phyloP scores from a whole-genome alignment of 2,797 vertebrate species.

The Champsocephalus gunnari region DNA sequence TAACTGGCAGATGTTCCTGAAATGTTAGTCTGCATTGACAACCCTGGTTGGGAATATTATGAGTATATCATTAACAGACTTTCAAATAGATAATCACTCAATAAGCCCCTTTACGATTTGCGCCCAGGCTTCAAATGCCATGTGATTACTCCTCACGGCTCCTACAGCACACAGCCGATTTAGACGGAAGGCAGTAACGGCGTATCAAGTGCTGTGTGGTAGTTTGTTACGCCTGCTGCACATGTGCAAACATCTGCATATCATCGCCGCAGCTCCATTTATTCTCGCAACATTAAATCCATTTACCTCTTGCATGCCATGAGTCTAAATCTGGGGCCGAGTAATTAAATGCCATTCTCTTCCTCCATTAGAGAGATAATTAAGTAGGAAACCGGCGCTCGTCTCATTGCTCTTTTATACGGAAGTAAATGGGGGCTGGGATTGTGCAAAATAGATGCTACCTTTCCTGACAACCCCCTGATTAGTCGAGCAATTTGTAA shows the following conservation, averaged over 20 bases:
- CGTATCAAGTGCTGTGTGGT: conserved; percentile 55
- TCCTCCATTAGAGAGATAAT: conserved; percentile 85
- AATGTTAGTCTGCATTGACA: conserved; percentile 26
- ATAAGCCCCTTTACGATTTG: conserved; percentile 37
- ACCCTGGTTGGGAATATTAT: neutral
- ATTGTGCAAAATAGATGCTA: conserved; percentile 65
- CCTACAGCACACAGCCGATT: conserved; percentile 48
- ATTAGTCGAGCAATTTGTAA: conserved; percentile 48
- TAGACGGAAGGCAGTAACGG: conserved; percentile 44
- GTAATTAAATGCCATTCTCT: conserved; percentile 86
- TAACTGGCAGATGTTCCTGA: conserved; percentile 7
- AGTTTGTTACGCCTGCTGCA: conserved; percentile 71
- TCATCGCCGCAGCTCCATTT: conserved; percentile 73
- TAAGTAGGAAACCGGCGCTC: conserved; percentile 78
- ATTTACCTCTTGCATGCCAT: conserved; percentile 79
- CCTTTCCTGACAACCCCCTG: conserved; percentile 62
- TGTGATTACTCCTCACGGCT: conserved; percentile 54
- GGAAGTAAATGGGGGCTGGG: conserved; percentile 56
- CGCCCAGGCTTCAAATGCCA: conserved; percentile 55
- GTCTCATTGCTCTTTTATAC: conserved; percentile 71
- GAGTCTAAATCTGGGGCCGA: conserved; percentile 81
- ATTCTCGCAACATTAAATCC: conserved; percentile 84
- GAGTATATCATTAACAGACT: conserved; percentile 46
- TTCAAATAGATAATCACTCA: conserved; percentile 45
- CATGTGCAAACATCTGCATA: conserved; percentile 83